These are phyloP conservation scores for Drosophila barbarae DNA, from an alignment of 2,888 invertebrate species.

Conservation along the genomic window DNA sequence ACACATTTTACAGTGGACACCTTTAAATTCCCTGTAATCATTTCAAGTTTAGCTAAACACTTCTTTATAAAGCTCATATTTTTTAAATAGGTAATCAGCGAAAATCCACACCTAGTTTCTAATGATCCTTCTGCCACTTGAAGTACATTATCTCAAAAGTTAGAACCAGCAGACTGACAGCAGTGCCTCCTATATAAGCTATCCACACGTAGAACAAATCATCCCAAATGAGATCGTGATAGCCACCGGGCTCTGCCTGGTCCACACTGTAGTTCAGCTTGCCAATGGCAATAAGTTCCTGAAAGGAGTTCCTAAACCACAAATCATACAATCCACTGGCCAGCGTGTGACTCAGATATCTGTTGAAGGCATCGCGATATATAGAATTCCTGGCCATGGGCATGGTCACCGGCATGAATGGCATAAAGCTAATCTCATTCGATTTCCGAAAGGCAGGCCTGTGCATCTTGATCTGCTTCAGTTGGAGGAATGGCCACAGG, in stretches of 20 bases:
- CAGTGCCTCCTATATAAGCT: slow-evolving; percentile 9
- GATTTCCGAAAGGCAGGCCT: slow-evolving; percentile 34
- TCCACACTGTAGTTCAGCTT: slow-evolving; percentile 33
- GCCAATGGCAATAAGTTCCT: slow-evolving; percentile 35
- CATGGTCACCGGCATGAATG: slow-evolving; percentile 23
- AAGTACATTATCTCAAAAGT: background rate
- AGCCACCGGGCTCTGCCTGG: background rate
- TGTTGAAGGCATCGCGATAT: slow-evolving; percentile 44
- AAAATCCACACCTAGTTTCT: background rate
- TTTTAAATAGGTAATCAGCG: too few species aligned
- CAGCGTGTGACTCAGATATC: slow-evolving; percentile 29
- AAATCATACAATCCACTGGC: slow-evolving; percentile 42
- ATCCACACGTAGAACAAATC: slow-evolving; percentile 44
- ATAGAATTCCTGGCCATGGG: slow-evolving; percentile 54
- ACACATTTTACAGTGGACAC: too few species aligned
- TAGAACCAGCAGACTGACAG: slow-evolving; percentile 6
- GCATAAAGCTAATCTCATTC: slow-evolving; percentile 25
- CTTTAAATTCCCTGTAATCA: too few species aligned
- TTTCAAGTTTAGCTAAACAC: too few species aligned
- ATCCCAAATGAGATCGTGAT: slow-evolving; percentile 22
- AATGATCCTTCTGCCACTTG: background rate
- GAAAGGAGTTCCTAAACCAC: slow-evolving; percentile 45
- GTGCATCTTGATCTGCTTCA: slow-evolving; percentile 34
- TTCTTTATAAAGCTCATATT: too few species aligned
- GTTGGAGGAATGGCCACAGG: slow-evolving; percentile 46